Evolutionary conservation across 2,113 vertebrate genomes (phyloP).

Genomic region (Bufo gargarizans): DNA sequence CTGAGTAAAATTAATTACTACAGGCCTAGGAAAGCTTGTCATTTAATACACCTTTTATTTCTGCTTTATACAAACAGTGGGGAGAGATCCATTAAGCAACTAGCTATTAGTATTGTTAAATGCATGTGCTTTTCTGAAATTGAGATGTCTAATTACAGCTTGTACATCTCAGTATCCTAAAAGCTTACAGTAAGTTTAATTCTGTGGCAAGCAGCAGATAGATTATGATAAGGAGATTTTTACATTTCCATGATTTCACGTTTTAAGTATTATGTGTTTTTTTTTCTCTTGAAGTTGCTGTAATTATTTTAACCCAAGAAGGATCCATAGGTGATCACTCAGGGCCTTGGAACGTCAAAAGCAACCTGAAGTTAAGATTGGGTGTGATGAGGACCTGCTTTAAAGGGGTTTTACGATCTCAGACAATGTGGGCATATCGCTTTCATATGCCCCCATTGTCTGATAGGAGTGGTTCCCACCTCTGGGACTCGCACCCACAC

Average conservation of each 20-base stretch:
- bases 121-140: constrained; percentile 88
- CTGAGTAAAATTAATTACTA: constrained; percentile 88
- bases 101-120: constrained; percentile 90
- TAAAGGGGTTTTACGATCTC: too few relatives aligned
- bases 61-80: constrained; percentile 88
- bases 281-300: background rate
- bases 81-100: constrained; percentile 93
- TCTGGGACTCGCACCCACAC: too few relatives aligned
- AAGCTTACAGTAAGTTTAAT: background rate
- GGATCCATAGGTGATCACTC: background rate
- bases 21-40: constrained; percentile 94
- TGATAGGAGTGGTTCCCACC: too few relatives aligned
- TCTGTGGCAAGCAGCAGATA: background rate
- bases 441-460: too few relatives aligned
- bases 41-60: constrained; percentile 91
- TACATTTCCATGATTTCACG: background rate
- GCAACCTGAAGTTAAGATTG: background rate
- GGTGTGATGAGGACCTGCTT: too few relatives aligned
- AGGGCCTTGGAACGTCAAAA: background rate
- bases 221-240: background rate
- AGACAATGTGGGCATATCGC: too few relatives aligned
- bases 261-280: background rate
- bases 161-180: constrained; percentile 1
- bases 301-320: background rate
- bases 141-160: constrained; percentile 78